These are phyloP conservation scores for Siphlonurus alternatus DNA, from an alignment of 2,888 invertebrate genomes.

Conservation along the genomic window DNA sequence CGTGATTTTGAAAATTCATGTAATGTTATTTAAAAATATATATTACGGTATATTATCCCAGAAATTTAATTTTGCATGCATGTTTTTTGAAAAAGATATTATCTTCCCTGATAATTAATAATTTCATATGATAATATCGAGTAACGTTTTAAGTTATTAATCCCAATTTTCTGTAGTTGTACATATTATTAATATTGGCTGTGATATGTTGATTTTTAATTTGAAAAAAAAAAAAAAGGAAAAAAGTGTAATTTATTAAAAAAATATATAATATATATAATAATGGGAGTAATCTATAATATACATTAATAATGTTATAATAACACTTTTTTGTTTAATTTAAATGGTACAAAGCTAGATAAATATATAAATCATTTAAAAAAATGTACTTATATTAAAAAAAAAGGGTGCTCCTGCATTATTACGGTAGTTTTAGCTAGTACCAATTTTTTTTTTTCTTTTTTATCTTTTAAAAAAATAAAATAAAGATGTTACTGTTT, in stretches of 20 bases:
- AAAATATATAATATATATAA: not conserved
- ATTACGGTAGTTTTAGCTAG: not conserved
- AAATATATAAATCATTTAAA: not conserved
- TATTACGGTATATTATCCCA: no score
- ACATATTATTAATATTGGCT: conserved; percentile 1
- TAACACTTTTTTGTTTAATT: not conserved
- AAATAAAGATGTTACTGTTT: not conserved
- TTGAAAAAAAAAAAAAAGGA: not conserved
- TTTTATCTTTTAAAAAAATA: not conserved
- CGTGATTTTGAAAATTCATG: no score
- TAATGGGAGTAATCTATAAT: not conserved
- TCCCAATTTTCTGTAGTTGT: no score
- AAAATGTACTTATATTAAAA: not conserved
- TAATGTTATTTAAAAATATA: no score
- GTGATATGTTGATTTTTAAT: conserved; percentile 3
- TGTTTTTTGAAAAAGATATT: no score
- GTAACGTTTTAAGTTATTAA: no score
- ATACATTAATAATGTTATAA: not conserved
- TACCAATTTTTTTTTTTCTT: not conserved
- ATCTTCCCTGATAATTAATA: no score
- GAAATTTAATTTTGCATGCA: no score
- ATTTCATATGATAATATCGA: no score
- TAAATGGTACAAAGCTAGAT: not conserved
- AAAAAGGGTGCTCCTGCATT: not conserved
- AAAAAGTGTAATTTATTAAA: not conserved